Evolutionary conservation across 2,113 vertebrate species (phyloP).

Genomic region (Megalops atlanticus): DNA sequence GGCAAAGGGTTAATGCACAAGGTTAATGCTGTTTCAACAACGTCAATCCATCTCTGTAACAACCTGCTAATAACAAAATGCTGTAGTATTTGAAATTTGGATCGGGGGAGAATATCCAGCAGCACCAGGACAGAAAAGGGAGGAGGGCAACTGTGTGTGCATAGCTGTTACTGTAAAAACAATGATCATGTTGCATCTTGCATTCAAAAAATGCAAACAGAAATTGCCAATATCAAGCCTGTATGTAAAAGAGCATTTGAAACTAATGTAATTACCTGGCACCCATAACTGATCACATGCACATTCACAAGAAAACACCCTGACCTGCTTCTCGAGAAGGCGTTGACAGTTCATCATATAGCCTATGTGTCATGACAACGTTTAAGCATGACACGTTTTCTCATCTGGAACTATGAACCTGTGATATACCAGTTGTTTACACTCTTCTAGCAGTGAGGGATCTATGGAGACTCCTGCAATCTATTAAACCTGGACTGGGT

Average conservation of each 20-base stretch:
- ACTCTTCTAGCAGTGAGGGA: background rate
- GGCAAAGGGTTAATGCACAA: slow-evolving; percentile 8
- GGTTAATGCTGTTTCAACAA: background rate
- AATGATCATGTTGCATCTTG: too few relatives aligned
- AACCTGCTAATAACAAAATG: background rate
- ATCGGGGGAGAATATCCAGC: background rate
- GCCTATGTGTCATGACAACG: background rate
- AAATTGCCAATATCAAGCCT: slow-evolving; percentile 6
- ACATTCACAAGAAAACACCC: background rate
- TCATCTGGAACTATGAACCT: background rate
- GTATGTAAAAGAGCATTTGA: background rate
- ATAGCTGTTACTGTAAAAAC: background rate
- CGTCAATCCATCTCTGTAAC: background rate
- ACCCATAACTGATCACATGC: background rate
- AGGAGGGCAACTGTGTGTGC: background rate
- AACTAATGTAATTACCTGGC: background rate
- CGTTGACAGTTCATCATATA: too few relatives aligned
- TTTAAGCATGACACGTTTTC: background rate
- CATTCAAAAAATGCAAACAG: background rate
- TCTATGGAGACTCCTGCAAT: too few relatives aligned
- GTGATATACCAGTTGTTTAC: background rate
- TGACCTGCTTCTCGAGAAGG: background rate
- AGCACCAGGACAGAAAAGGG: background rate
- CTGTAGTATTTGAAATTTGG: background rate
- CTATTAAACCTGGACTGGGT: too few relatives aligned